Percentiles rank a stretch among this genome's conserved stretches.
These are phyloP conservation scores for Drosophila melanica DNA, from an alignment of 1,140 invertebrate species.

Conservation along the genomic window DNA sequence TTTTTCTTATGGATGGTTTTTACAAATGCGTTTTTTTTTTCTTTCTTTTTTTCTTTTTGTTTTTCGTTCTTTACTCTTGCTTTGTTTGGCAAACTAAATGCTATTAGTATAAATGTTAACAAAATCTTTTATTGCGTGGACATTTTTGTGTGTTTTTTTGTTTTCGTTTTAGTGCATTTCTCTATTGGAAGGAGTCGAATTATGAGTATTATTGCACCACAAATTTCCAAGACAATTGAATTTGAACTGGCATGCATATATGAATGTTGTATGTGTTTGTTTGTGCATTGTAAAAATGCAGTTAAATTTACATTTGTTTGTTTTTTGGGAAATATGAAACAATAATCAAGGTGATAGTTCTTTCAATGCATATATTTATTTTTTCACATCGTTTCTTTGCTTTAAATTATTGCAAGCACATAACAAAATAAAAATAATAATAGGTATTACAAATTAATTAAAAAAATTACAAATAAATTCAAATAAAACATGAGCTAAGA, in stretches of 20 bases:
- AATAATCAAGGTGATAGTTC: conserved; percentile 31
- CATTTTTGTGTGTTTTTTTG: conserved; percentile 2
- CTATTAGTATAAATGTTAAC: conserved; percentile 50
- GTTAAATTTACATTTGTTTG: conserved; percentile 8
- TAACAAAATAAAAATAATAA: conserved; percentile 76
- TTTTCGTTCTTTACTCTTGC: conserved; percentile 35
- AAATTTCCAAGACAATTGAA: conserved; percentile 10
- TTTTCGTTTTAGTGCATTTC: conserved; percentile 40
- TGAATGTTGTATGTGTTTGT: neutral
- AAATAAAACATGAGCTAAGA: conserved; percentile 80
- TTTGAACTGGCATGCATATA: neutral
- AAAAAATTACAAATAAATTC: conserved; percentile 77
- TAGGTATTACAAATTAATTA: conserved; percentile 73
- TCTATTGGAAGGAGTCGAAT: conserved; percentile 67
- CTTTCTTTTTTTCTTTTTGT: conserved; percentile 38
- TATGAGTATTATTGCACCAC: conserved; percentile 36
- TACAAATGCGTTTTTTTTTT: conserved; percentile 54
- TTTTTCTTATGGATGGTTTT: conserved; percentile 69
- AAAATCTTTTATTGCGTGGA: conserved; percentile 35
- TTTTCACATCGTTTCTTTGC: conserved; percentile 58
- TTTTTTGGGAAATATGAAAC: conserved; percentile 27
- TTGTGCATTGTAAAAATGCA: conserved; percentile 7
- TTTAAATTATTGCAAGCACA: conserved; percentile 76
- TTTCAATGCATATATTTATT: conserved; percentile 70
- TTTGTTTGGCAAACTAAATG: conserved; percentile 55